phyloP scores from a whole-genome alignment of 2,113 vertebrate genomes.

The Chamaea fasciata region DNA sequence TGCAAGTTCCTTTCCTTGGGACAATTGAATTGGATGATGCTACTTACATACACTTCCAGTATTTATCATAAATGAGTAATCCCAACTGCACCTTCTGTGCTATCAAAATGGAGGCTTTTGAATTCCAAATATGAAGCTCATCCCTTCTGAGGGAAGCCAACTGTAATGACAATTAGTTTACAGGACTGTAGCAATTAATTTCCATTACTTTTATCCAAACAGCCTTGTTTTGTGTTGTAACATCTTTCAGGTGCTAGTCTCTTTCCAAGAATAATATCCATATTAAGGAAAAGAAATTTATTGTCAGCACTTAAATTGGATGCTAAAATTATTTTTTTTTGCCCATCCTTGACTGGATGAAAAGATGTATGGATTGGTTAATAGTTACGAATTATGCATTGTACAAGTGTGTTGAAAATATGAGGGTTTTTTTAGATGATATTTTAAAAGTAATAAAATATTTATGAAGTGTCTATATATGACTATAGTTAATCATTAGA shows the following conservation, averaged over 20 bases:
- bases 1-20: neutral
- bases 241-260: neutral
- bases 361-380: neutral
- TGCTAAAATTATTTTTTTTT: neutral
- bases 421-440: fast-evolving
- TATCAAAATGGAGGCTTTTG: neutral
- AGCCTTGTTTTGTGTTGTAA: neutral
- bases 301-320: neutral
- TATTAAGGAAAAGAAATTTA: neutral
- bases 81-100: neutral
- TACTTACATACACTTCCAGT: neutral
- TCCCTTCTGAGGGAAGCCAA: neutral
- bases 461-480: neutral
- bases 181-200: neutral
- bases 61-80: neutral
- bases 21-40: neutral
- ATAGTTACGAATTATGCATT: neutral
- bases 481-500: neutral
- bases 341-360: neutral
- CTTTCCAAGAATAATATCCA: neutral
- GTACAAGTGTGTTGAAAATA: neutral
- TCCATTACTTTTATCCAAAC: neutral
- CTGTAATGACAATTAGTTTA: neutral
- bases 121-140: neutral
- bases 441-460: neutral